Base-by-base conservation (phyloP, 2,797 vertebrate genomes). In the Peromyscus aztecus region DNA sequence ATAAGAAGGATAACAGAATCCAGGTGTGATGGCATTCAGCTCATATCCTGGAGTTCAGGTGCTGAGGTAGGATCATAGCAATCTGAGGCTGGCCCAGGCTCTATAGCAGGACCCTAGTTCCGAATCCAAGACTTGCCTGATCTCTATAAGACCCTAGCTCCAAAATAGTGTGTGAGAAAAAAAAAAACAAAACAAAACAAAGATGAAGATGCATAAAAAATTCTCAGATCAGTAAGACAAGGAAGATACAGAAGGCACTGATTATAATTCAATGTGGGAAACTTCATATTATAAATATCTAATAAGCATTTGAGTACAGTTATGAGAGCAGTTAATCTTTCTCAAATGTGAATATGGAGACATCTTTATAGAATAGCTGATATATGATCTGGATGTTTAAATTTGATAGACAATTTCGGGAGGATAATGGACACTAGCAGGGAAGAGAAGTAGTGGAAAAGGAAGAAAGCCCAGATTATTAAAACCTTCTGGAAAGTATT, bases 201-300 rank as follows among this genome's bases (percentile, higher is more conserved):
- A 34, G 16, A 43, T 31, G 29, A 55, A 57, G 63, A 80, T 65
- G 37, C 2, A 49, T 14, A 67, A 4, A 29, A 37, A 92, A 65
- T 23, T 94, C 40, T 75, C 0, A 81, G 84, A 65, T 21, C 55
- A 29, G 16, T 49, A 29, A 31, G 43, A 1, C 8, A 90, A 78
- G 65, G 52, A 77, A 84, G 37, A 83, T 37, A 90, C 67, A 89
- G 59, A 89, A 77, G 55, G 52, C 31, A 87, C n/a, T 69, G 76
- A 91, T 63, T 83, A 49, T 90, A 76, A 96, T 94, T 96, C 87
- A 92, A 3, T 37, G 12, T 76, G 43, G 69, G 52, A 55, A 90
- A 96, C 90, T 93, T 95, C 93, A 43, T 90, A 82, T 91, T 95
- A 90, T 95, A 96, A 95, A 90, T 98, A 96, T 91, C 84, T 96